Conservation (phyloP, 2,888 invertebrate species). For the Acrobasis consociella region DNA sequence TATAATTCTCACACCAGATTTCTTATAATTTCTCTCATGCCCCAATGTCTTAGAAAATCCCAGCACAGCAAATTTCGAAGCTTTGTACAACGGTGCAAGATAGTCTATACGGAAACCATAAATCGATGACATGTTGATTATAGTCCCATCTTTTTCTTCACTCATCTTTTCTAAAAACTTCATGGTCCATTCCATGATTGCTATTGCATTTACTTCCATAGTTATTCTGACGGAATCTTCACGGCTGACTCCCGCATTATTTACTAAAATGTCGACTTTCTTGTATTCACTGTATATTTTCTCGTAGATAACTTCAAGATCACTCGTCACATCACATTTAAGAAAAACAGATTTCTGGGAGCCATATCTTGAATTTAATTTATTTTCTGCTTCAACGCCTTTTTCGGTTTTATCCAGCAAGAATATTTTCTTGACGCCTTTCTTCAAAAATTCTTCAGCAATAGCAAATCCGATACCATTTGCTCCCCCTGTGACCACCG, state of each 20-base stretch:
- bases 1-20: constrained; percentile 64
- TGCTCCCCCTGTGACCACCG: constrained; percentile 76
- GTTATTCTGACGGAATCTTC: constrained; percentile 33
- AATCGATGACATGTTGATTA: constrained; percentile 83
- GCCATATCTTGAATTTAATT: constrained; percentile 60
- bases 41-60: constrained; percentile 67
- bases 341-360: constrained; percentile 58
- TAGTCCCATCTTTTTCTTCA: constrained; percentile 77
- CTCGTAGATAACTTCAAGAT: constrained; percentile 56
- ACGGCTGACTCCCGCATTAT: constrained; percentile 51
- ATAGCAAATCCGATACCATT: constrained; percentile 75
- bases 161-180: constrained; percentile 78
- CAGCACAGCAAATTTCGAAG: constrained; percentile 77
- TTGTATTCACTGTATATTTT: constrained; percentile 39
- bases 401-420: constrained; percentile 42
- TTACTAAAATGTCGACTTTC: constrained; percentile 50
- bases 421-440: constrained; percentile 49
- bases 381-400: constrained; percentile 47
- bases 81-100: constrained; percentile 77
- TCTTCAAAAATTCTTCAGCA: constrained; percentile 62
- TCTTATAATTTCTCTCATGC: constrained; percentile 52
- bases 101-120: constrained; percentile 71
- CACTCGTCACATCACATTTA: constrained; percentile 64
- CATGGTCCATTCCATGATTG: constrained; percentile 50
- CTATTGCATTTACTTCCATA: constrained; percentile 53